Percentiles rank a stretch among this genome's conserved stretches.
phyloP scores from a whole-genome alignment of 2,797 vertebrate genomes.

The Chlorospingus flavigularis region DNA sequence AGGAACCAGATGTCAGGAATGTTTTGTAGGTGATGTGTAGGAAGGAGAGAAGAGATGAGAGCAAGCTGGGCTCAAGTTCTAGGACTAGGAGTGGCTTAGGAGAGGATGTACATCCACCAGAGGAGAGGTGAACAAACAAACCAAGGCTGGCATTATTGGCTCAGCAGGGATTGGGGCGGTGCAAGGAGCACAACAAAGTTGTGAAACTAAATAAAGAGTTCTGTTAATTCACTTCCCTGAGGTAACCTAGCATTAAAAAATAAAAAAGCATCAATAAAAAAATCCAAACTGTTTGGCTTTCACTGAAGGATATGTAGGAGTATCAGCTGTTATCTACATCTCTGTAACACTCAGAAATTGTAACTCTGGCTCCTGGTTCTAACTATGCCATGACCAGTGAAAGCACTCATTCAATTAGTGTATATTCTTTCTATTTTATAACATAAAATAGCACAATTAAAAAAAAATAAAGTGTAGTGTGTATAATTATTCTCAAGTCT shows the following conservation, averaged over 20 bases:
- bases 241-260: neutral
- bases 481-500: neutral
- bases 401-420: neutral
- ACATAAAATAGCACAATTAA: neutral
- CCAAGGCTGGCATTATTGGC: neutral
- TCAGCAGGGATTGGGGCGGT: neutral
- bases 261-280: neutral
- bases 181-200: neutral
- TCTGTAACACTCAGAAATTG: neutral
- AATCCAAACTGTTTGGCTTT: neutral
- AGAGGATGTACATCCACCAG: neutral
- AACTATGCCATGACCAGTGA: neutral
- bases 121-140: neutral
- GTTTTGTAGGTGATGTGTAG: neutral
- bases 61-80: neutral
- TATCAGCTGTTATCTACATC: neutral
- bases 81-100: neutral
- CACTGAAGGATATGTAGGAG: neutral
- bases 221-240: neutral
- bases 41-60: neutral
- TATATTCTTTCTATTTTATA: neutral
- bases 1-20: neutral
- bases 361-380: neutral
- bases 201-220: neutral
- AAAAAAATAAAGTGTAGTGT: neutral